Evolutionary conservation across 2,888 invertebrate species (phyloP).

Genomic region (Oxycera nigricornis): DNA sequence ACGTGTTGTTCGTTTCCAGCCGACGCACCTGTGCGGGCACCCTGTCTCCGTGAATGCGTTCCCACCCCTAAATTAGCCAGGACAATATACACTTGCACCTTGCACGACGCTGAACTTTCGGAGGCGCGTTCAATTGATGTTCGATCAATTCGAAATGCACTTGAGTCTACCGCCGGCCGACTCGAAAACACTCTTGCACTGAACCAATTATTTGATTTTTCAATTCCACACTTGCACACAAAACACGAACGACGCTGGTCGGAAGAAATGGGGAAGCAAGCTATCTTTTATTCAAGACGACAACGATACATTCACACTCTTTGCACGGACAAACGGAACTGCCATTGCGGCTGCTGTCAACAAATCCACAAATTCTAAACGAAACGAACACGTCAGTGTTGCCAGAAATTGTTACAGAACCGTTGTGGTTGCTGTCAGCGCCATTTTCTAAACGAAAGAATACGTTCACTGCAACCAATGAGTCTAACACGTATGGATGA

Average conservation of each 20-base stretch:
- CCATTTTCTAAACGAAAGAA: too few relatives aligned
- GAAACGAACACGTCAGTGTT: constrained; percentile 19
- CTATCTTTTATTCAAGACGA: too few relatives aligned
- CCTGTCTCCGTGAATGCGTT: constrained; percentile 21
- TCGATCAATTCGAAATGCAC: not conserved
- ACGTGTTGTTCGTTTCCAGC: not conserved
- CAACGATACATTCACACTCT: constrained; percentile 5
- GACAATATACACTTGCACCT: constrained; percentile 22
- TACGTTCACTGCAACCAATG: too few relatives aligned
- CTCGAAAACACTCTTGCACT: not conserved
- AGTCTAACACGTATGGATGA: too few relatives aligned
- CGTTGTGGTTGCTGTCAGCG: too few relatives aligned
- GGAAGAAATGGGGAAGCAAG: too few relatives aligned
- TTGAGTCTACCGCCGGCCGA: not conserved
- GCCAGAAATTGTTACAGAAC: too few relatives aligned
- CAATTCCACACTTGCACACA: constrained; percentile 18
- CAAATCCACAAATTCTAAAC: constrained; percentile 4
- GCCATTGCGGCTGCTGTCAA: constrained; percentile 27
- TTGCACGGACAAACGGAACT: constrained; percentile 21
- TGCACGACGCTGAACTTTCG: too few relatives aligned
- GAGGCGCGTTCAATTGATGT: not conserved
- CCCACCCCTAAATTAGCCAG: constrained; percentile 1
- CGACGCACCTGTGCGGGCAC: not conserved
- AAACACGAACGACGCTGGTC: not conserved
- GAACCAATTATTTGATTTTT: not conserved